These are phyloP conservation scores for Poeciliopsis retropinna DNA, from an alignment of 2,113 vertebrate species.

Conservation along the genomic window DNA sequence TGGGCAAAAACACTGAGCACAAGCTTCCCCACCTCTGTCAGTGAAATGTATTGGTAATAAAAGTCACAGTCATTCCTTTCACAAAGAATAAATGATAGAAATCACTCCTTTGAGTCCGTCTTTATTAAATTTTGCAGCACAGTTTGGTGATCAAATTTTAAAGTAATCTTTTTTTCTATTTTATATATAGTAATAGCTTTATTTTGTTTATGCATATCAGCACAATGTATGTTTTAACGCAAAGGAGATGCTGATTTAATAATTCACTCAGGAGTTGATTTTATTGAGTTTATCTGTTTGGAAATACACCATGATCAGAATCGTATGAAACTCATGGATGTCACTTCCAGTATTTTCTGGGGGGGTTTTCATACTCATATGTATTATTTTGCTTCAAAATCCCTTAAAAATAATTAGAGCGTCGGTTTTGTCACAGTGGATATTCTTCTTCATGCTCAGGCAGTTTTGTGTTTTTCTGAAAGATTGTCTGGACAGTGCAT, in stretches of 20 bases:
- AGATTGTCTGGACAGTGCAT: constrained; percentile 79
- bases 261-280: not conserved
- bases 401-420: not conserved
- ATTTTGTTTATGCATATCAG: not conserved
- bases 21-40: not conserved
- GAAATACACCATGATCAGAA: not conserved
- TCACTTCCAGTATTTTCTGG: not conserved
- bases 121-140: not conserved
- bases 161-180: not conserved
- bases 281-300: not conserved
- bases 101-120: not conserved
- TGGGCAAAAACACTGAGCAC: constrained; percentile 11
- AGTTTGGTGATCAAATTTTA: not conserved
- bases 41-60: not conserved
- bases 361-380: not conserved
- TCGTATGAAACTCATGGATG: not conserved
- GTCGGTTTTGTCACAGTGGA: constrained; percentile 1
- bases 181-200: not conserved
- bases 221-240: not conserved
- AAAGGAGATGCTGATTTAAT: not conserved
- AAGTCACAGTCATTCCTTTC: not conserved
- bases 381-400: not conserved
- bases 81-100: not conserved
- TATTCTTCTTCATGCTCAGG: constrained; percentile 7
- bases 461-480: constrained; percentile 27